Evolutionary conservation across 1,140 invertebrate genomes (phyloP).

Genomic region (Cepaea nemoralis): DNA sequence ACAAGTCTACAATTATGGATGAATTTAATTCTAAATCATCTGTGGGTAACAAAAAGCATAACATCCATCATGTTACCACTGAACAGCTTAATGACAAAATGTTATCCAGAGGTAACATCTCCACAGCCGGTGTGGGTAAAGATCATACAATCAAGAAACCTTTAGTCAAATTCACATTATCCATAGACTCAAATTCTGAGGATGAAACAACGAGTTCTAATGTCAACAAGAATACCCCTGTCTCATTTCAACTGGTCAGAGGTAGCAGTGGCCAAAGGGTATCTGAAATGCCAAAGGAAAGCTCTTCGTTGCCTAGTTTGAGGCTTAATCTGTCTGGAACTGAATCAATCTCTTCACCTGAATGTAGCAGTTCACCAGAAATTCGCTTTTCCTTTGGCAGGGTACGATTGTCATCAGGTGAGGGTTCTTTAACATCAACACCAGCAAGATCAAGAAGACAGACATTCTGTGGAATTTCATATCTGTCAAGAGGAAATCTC

Average conservation of each 20-base stretch:
- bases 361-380: conserved; percentile 32
- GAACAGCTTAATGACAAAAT: not conserved
- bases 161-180: conserved; percentile 33
- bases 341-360: conserved; percentile 21
- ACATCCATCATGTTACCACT: not conserved
- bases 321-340: conserved; percentile 13
- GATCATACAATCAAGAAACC: not conserved
- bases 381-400: conserved; percentile 2
- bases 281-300: conserved; percentile 22
- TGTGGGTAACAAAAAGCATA: not conserved
- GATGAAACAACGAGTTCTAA: not conserved
- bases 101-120: not conserved
- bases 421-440: conserved; percentile 42
- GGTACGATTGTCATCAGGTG: conserved; percentile 22
- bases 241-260: not conserved
- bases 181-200: conserved; percentile 29
- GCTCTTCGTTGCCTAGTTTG: conserved; percentile 7
- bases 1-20: no score
- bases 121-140: not conserved
- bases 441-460: conserved; percentile 27
- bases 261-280: not conserved
- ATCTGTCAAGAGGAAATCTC: conserved; percentile 32
- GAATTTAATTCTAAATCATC: not conserved
- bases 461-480: conserved; percentile 10
- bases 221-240: not conserved